Evolutionary conservation across 2,113 vertebrate genomes (phyloP), one percentile per base, ranked within the genome.

Genomic region (Leucopternis melanops): DNA sequence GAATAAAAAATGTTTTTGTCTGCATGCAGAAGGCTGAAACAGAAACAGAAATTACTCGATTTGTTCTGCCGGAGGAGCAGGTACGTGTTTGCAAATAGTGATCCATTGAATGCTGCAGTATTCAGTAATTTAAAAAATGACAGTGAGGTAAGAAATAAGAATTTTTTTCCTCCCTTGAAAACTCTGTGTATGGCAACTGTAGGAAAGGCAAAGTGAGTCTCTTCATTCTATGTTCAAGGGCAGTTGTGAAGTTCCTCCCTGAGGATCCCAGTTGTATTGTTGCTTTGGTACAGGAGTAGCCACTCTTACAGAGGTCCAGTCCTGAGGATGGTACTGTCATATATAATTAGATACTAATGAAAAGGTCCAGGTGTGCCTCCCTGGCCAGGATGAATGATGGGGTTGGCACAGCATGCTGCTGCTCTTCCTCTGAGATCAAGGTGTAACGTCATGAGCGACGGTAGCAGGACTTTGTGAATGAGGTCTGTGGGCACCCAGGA

Each of bases 1-100:
- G 96, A 95, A 95, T 96, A 93, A 93, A 96, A 95, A 96, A 95
- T 87, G 92, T 40, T 96, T 96, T 92, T 95, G 95, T 95, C 86
- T 97, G 96, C 70, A 67, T 93, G 92, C 87, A 4, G 77, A 95
- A 89, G 77, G 91, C 89, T 87, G 63, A 10, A 85, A 88, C 82
- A 95, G 92, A 80, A 95, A 59, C 84, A 91, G 86, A 94, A 93
- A 87, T 94, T 11, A 72, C 54, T 92, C 2, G 4, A 84, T 95
- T 95, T 86, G 89, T 90, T 91, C 79, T 92, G 91, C 84, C 1
- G 14, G 74, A 86, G 89, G 70, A 91, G 62, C 94, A 95, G 92
- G 91, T 97, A 95, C 9, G 12, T 92, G 66, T 89, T 82, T 72
- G 81, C 1, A 22, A 95, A 91, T 79, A 87, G 81, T 62, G 89